Percentiles rank a stretch among this genome's conserved stretches.
Evolutionary conservation across 1,140 invertebrate species (phyloP).

Genomic region (Hetaerina americana): DNA sequence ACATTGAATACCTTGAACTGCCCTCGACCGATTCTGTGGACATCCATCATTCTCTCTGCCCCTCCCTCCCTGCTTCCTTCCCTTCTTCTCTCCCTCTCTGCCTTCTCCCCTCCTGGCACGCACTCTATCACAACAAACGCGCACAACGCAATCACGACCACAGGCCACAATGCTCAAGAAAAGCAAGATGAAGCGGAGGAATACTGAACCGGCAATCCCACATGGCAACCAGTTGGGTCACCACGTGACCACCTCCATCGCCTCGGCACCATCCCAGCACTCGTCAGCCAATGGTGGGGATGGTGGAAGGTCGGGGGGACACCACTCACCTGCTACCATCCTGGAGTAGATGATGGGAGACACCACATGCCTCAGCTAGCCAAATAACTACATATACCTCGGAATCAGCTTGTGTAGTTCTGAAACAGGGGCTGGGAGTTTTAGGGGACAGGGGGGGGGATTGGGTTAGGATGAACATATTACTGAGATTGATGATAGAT

Average conservation of each 20-base stretch:
- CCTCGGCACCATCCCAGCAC: not conserved
- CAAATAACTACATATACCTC: not conserved
- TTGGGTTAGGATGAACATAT: too few species aligned
- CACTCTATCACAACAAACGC: constrained; percentile 9
- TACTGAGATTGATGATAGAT: too few species aligned
- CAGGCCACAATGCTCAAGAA: constrained; percentile 84
- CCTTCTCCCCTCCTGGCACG: constrained; percentile 11
- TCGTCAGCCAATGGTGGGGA: not conserved
- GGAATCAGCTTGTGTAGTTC: not conserved
- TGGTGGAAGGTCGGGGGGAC: not conserved
- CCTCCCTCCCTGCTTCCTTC: not conserved
- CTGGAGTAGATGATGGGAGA: not conserved
- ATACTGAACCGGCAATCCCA: constrained; percentile 69
- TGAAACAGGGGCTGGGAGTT: too few species aligned
- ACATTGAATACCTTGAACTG: too few species aligned
- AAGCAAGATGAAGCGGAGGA: constrained; percentile 86
- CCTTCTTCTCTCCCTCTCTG: constrained; percentile 4
- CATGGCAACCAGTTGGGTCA: not conserved
- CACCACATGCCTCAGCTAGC: not conserved
- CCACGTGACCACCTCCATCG: not conserved
- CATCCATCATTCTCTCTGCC: not conserved
- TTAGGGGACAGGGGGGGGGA: too few species aligned
- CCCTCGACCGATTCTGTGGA: not conserved
- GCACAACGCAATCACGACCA: not conserved
- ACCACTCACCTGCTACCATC: not conserved